Conservation (phyloP, 2,113 vertebrate species). For the Aptenodytes forsteri region DNA sequence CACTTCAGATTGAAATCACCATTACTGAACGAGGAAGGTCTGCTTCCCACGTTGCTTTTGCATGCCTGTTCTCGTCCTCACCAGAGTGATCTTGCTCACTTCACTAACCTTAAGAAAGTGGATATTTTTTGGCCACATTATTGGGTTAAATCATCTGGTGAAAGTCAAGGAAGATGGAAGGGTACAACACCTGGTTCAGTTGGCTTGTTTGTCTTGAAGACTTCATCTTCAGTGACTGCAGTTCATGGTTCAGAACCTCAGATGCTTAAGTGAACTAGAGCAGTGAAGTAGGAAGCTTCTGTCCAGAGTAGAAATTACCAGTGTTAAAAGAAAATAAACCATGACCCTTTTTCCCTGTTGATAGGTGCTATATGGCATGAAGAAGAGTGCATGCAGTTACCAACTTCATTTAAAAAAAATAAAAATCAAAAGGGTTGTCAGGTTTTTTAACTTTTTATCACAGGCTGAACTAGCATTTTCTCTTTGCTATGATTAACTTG, state of each 20-base stretch:
- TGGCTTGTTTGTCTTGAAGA: background rate
- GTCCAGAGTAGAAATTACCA: background rate
- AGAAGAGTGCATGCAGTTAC: background rate
- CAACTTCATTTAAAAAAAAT: background rate
- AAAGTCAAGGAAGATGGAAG: background rate
- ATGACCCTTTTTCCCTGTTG: background rate
- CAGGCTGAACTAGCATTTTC: background rate
- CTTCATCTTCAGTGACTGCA: background rate
- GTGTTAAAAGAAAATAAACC: background rate
- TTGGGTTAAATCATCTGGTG: background rate
- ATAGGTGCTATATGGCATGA: background rate
- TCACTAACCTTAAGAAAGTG: background rate
- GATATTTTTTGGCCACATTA: background rate
- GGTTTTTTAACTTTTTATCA: background rate
- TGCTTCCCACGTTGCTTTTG: background rate
- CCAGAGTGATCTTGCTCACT: background rate
- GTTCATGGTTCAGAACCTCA: background rate
- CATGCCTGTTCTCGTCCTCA: background rate
- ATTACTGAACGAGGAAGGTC: background rate
- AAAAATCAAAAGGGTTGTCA: background rate
- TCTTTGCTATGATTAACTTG: background rate
- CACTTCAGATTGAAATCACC: background rate
- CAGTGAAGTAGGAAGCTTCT: background rate
- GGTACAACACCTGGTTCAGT: background rate
- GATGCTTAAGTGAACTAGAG: background rate